Conservation (phyloP, 2,113 vertebrate genomes). For the Sylvietta virens region DNA sequence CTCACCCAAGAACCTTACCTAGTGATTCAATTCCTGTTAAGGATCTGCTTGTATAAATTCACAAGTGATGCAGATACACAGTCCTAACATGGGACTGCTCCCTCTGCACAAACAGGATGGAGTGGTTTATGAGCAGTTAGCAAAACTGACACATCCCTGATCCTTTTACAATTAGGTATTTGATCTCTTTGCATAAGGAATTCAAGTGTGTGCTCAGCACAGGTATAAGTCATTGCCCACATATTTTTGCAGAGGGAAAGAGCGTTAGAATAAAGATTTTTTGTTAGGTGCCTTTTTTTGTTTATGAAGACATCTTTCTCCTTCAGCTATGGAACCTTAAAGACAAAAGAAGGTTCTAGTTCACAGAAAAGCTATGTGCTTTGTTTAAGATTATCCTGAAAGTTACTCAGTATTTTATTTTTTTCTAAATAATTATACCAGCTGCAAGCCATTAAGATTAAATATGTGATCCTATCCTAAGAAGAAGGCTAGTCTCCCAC, state of each 20-base stretch:
- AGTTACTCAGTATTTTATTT: background rate
- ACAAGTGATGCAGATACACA: background rate
- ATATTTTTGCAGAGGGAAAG: background rate
- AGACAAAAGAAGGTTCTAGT: background rate
- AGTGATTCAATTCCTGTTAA: background rate
- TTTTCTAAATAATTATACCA: background rate
- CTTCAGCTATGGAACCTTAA: background rate
- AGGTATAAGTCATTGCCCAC: background rate
- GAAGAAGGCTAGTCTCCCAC: background rate
- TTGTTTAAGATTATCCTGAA: background rate
- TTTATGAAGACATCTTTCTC: background rate
- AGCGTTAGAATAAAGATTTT: background rate
- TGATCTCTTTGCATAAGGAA: background rate
- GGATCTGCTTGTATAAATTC: background rate
- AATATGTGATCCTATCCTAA: background rate
- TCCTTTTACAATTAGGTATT: background rate
- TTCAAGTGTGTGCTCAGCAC: background rate
- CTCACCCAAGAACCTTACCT: background rate
- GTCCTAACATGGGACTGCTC: background rate
- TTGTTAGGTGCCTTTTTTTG: background rate
- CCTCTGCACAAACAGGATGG: background rate
- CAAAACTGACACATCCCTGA: background rate
- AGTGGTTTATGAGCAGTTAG: background rate
- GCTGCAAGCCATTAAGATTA: constrained; percentile 1
- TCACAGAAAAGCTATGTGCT: background rate